Base-by-base conservation (phyloP, 1,140 invertebrate genomes). In the Eurosta solidaginis region DNA sequence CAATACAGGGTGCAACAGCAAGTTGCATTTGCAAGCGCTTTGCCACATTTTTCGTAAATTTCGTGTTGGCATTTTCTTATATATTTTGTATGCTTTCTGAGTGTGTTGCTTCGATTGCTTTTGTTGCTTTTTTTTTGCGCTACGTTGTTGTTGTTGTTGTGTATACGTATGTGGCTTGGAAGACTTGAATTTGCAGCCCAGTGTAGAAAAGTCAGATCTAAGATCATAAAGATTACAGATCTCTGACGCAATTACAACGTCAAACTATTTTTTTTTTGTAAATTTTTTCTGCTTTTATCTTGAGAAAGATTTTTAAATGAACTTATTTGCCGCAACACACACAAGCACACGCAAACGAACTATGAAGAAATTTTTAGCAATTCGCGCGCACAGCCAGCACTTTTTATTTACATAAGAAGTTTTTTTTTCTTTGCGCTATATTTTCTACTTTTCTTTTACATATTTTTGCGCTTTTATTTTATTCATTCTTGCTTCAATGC, bases 1-100 rank as follows among this genome's bases (percentile, higher is more conserved):
- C 85, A 86, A 86, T 86, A 82, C 82, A 76, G 47, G 9, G 76
- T 79, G 78, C 73, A 77, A 74, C 76, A n/a, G n/a, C n/a, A 68
- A 68, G 33, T 20, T 63, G n/a, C 76, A 40, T 77, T 79, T 77
- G 78, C 45, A 52, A 54, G 68, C 77, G 68, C 54, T 45, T 75
- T 75, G 73, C 74, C 74, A 73, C 40, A 40, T 25, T 59, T 78
- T 68, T 25, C 73, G 73, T 68, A 33, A 68, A 33, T 68, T 68
- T 68, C 12, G 59, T 22, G 33, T 68, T 68, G 59, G 59, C 59
- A 68, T 68, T 68, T 68, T 68, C 9, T 10, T 63, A n/a, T n/a
- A n/a, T n/a, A n/a, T n/a, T n/a, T n/a, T n/a, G n/a, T n/a, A n/a
- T n/a, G n/a, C n/a, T 68, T 68, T 68, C 33, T 68, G 59, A 68